Evolutionary conservation across 2,113 vertebrate species (phyloP).

Genomic region (Otis tarda): DNA sequence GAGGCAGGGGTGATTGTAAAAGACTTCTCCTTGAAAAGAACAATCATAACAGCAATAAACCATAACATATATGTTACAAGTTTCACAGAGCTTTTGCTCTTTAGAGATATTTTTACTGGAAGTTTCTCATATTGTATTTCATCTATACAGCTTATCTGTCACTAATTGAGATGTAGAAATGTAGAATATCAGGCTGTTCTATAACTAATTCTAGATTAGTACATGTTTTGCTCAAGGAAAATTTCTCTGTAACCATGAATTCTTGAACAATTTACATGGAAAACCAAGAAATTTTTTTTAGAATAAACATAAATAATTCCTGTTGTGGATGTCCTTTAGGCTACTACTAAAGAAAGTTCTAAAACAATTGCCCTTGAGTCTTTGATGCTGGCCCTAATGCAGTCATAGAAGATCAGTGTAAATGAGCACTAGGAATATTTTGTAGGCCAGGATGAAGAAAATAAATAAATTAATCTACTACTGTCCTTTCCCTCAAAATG

Average conservation of each 20-base stretch:
- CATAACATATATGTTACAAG: not conserved
- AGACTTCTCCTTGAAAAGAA: not conserved
- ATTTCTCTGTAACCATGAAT: not conserved
- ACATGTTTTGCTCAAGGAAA: not conserved
- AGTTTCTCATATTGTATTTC: not conserved
- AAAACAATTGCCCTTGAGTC: not conserved
- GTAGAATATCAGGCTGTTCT: not conserved
- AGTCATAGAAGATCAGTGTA: not conserved
- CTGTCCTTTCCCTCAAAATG: not conserved
- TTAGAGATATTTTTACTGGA: not conserved
- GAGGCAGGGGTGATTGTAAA: not conserved
- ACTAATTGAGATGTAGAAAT: not conserved
- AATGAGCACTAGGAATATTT: not conserved
- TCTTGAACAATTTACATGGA: not conserved
- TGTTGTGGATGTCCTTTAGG: not conserved
- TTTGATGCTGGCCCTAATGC: not conserved
- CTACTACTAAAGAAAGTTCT: not conserved
- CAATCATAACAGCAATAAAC: not conserved
- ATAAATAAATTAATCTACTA: not conserved
- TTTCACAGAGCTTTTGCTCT: not conserved
- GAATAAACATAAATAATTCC: not conserved
- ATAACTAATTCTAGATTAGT: not conserved
- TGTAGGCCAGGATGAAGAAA: not conserved
- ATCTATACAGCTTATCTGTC: not conserved
- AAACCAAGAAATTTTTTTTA: not conserved